A percentile compares a stretch with the other conserved stretches of the same genome.
Evolutionary conservation across 2,888 invertebrate genomes (phyloP).

Genomic region (Melikaiella ostensackeni): DNA sequence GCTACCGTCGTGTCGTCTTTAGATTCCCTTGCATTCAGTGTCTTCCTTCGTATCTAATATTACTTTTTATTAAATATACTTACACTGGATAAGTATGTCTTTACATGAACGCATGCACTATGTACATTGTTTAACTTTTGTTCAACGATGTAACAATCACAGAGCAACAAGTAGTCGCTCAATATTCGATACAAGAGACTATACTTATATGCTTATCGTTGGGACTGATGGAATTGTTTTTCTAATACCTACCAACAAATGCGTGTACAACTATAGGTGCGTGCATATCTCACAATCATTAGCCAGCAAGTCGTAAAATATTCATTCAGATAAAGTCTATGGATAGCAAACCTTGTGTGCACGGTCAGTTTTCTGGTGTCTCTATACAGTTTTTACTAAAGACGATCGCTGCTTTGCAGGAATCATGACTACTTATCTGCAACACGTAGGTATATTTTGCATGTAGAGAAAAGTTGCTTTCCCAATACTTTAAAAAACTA

Average conservation of each 20-base stretch:
- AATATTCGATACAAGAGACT: constrained; percentile 34
- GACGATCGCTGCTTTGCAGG: background rate
- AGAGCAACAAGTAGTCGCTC: constrained; percentile 33
- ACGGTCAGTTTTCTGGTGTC: background rate
- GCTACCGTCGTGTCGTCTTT: background rate
- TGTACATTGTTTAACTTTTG: constrained; percentile 17
- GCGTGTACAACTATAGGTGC: background rate
- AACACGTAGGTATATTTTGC: background rate
- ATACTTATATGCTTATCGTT: background rate
- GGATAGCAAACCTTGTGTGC: background rate
- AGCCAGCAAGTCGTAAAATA: background rate
- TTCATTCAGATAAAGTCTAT: constrained; percentile 15
- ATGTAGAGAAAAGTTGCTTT: background rate
- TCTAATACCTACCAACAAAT: constrained; percentile 2
- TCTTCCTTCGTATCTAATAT: constrained; percentile 8
- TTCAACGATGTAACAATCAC: constrained; percentile 11
- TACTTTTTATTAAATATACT: constrained; percentile 6
- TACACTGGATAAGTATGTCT: constrained; percentile 4
- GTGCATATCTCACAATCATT: background rate
- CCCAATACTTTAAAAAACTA: no score
- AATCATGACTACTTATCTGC: background rate
- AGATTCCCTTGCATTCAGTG: constrained; percentile 30
- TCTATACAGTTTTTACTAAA: background rate
- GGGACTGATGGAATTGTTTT: constrained; percentile 2
- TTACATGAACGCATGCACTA: background rate